Base-by-base conservation (phyloP, 2,888 invertebrate species). In the Euplagia quadripunctaria region DNA sequence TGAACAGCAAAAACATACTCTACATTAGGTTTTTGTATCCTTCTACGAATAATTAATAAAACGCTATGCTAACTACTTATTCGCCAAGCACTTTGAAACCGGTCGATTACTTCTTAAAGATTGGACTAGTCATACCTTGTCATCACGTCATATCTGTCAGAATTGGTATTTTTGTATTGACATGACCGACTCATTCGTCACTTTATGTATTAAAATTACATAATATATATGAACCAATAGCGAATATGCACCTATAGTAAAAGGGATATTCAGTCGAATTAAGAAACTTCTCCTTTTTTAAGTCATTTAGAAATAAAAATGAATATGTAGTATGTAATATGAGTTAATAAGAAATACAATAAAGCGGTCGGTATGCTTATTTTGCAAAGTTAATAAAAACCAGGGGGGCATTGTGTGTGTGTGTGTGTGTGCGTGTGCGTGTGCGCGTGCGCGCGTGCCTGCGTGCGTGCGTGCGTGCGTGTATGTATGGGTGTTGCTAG, bases 61-160 rank as follows among this genome's bases (percentile, higher is more conserved):
- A 55, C 64, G 12, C 31, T 31, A 68, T 68, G 49, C 51, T 43
- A 20, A 46, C 64, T 51, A 73, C 72, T 75, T 68, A 64, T 69
- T 58, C 14, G 65, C 11, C 65, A 68, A 51, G 31, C 42, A 46
- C 42, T 68, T 77, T 90, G 90, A 90, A 82, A 81, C 81, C 84
- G 91, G 90, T 81, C 91, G 86, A 88, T 91, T 88, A 91, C 89
- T 91, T 89, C 85, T 74, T 80, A 90, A 91, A 89, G 89, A 89
- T 87, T 87, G 86, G n/a, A 4, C 12, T 75, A 73, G 81, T 51
- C 4, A 51, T 42, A 42, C 81, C 82, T 85, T 87, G 84, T 87
- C 58, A 58, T 58, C 58, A 58, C 58, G 20, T 58, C n/a, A 58
- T 20, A 20, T 58, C 20, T 58, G 55, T 9, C 8, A 58, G 12